Conservation (phyloP, 1,140 invertebrate species). For the Nymphalis io region DNA sequence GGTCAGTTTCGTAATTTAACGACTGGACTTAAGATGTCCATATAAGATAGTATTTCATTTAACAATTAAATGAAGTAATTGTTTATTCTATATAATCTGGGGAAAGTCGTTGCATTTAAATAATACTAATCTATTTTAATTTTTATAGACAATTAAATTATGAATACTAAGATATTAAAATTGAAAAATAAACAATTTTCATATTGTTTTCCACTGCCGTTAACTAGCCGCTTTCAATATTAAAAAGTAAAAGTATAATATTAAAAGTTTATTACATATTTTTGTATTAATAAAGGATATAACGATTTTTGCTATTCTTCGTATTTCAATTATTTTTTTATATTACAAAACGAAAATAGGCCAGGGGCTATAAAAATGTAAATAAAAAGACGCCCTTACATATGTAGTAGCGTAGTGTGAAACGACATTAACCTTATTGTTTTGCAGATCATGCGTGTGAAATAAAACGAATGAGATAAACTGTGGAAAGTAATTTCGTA, state of each 20-base stretch:
- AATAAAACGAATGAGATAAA: slow-evolving; percentile 24
- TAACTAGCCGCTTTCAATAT: too few species aligned
- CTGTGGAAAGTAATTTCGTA: slow-evolving; percentile 32
- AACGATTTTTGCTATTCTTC: too few species aligned
- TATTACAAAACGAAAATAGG: neutral
- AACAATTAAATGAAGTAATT: neutral
- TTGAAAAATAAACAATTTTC: too few species aligned
- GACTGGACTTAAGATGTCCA: neutral
- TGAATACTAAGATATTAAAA: too few species aligned
- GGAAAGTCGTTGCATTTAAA: too few species aligned
- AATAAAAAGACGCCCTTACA: neutral
- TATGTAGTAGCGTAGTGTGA: slow-evolving; percentile 19
- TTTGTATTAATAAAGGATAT: too few species aligned
- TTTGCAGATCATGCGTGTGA: slow-evolving; percentile 40
- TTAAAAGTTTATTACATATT: too few species aligned
- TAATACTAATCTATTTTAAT: too few species aligned
- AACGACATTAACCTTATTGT: slow-evolving; percentile 29
- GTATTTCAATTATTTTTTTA: neutral
- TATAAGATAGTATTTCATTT: neutral
- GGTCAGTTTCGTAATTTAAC: neutral
- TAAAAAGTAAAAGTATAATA: too few species aligned
- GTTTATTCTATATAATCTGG: too few species aligned
- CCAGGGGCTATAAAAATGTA: neutral
- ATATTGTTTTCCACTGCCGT: too few species aligned
- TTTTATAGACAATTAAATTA: too few species aligned